Conservation (phyloP, 2,113 vertebrate genomes). For the Furnarius figulus region DNA sequence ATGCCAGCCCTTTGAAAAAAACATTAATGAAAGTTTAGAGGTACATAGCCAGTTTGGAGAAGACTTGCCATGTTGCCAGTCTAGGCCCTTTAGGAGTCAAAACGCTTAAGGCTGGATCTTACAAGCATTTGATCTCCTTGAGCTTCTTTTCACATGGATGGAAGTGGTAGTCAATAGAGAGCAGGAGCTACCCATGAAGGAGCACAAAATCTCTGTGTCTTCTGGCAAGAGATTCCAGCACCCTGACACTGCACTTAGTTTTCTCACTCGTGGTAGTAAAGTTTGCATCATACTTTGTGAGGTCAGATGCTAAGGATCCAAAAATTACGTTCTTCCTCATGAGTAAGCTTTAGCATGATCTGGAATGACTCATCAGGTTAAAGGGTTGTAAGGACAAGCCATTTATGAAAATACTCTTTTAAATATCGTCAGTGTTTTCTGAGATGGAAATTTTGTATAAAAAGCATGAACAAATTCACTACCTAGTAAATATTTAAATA, state of each 20-base stretch:
- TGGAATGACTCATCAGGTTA: constrained; percentile 31
- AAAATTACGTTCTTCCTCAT: constrained; percentile 38
- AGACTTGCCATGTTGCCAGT: background rate
- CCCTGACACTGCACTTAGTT: background rate
- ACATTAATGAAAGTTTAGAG: background rate
- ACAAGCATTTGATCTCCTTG: background rate
- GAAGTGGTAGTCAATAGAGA: background rate
- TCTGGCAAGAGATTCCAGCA: constrained; percentile 2
- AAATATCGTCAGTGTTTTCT: background rate
- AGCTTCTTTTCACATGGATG: background rate
- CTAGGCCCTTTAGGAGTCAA: background rate
- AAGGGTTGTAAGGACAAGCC: background rate
- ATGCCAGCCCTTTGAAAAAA: background rate
- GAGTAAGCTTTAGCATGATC: constrained; percentile 40
- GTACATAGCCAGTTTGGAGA: background rate
- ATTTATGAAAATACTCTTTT: background rate
- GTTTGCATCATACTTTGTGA: constrained; percentile 28
- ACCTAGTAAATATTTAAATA: background rate
- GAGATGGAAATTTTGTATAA: background rate
- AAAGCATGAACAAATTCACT: background rate
- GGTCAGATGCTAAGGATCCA: constrained; percentile 26
- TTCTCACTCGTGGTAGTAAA: background rate
- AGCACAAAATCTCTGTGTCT: background rate
- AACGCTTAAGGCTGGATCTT: background rate
- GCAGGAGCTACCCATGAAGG: background rate